Evolutionary conservation across 2,113 vertebrate genomes (phyloP).

Genomic region (Lucifuga dentata): DNA sequence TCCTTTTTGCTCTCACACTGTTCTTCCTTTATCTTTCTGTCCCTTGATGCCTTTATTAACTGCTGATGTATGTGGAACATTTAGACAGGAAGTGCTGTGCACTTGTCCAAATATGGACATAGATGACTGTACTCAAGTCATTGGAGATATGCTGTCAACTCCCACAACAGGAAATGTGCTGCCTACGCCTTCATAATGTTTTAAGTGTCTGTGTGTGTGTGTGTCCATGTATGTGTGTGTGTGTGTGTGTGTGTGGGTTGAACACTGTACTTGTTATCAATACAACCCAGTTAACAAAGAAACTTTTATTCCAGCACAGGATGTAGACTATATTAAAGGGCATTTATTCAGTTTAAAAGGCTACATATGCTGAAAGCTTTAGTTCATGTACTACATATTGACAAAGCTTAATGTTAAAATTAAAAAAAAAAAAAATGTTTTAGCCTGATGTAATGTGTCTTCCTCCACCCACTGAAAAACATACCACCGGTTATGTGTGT

Average conservation of each 20-base stretch:
- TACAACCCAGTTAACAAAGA: no score
- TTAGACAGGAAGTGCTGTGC: constrained; percentile 44
- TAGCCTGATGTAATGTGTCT: no score
- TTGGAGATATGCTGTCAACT: constrained; percentile 56
- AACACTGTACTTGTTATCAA: no score
- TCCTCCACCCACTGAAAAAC: no score
- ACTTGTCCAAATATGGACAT: constrained; percentile 38
- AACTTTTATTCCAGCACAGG: no score
- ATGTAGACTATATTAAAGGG: no score
- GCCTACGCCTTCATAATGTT: constrained; percentile 52
- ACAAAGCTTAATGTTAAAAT: background rate
- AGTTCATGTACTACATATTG: no score
- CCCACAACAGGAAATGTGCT: constrained; percentile 50
- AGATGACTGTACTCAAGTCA: constrained; percentile 33
- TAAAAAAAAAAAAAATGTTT: no score
- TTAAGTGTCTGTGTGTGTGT: constrained; percentile 15
- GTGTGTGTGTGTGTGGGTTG: background rate
- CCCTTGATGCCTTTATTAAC: constrained; percentile 41
- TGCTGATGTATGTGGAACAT: constrained; percentile 61
- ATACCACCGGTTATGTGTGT: no score
- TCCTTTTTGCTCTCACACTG: background rate
- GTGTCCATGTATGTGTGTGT: constrained; percentile 3
- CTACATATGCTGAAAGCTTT: constrained; percentile 3
- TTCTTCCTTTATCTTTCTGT: constrained; percentile 20
- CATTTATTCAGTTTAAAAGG: background rate